A percentile compares a stretch with the other conserved stretches of the same genome.
Conservation (phyloP, 2,797 vertebrate species). For the Paguma larvata region DNA sequence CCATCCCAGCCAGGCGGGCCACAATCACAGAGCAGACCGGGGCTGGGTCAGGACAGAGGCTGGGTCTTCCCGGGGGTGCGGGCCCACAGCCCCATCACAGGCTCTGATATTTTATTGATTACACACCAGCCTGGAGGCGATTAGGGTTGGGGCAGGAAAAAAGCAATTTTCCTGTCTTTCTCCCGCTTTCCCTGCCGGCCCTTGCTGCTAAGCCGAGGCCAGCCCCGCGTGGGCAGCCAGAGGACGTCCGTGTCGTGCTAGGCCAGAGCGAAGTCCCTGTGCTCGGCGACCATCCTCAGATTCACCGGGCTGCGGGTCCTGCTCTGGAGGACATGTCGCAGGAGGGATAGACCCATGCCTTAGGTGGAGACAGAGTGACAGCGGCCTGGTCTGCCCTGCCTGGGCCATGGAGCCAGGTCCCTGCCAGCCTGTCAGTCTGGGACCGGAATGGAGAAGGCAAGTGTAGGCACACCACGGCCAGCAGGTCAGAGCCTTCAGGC, state of each 20-base stretch:
- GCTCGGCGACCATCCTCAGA: background rate
- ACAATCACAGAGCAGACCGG: background rate
- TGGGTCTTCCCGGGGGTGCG: background rate
- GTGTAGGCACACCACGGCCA: background rate
- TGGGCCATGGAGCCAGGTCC: background rate
- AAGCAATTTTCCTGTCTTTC: constrained; percentile 62
- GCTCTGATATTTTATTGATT: constrained; percentile 81
- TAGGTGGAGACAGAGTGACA: background rate
- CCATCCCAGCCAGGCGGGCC: accelerated
- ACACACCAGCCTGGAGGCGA: constrained; percentile 62
- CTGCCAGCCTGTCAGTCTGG: background rate
- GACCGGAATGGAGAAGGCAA: background rate
- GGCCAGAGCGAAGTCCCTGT: background rate
- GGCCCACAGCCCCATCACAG: background rate
- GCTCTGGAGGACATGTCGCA: background rate
- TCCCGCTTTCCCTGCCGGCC: background rate
- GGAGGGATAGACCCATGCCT: background rate
- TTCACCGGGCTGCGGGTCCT: background rate
- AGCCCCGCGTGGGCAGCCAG: background rate
- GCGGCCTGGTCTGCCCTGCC: background rate
- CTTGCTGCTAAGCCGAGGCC: background rate
- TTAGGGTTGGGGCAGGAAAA: background rate
- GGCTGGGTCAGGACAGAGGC: background rate
- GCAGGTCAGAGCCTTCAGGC: background rate
- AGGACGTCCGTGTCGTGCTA: accelerated